A percentile compares a stretch with the other conserved stretches of the same genome.
These are phyloP conservation scores for Agriopis aurantiaria DNA, from an alignment of 2,888 invertebrate genomes.

Conservation along the genomic window DNA sequence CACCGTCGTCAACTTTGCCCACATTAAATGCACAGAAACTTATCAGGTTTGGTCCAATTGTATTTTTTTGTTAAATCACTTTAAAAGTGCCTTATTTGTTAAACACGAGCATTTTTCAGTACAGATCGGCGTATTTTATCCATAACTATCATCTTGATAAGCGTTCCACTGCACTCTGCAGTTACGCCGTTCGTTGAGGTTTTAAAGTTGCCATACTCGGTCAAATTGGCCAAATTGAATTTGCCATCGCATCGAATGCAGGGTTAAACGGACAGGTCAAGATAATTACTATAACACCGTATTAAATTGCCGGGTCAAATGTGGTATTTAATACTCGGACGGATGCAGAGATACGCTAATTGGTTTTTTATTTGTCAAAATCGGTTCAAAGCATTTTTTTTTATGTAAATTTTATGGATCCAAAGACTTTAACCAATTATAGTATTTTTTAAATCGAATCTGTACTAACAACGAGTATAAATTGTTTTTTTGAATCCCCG, in stretches of 20 bases:
- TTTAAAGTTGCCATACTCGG: conserved; percentile 18
- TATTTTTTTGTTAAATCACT: too few species aligned
- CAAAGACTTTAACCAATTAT: not conserved
- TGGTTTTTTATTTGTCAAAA: conserved; percentile 37
- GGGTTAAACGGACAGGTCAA: conserved; percentile 45
- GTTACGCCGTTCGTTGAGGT: conserved; percentile 5
- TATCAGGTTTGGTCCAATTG: too few species aligned
- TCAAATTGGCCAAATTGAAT: conserved; percentile 47
- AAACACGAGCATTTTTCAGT: not conserved
- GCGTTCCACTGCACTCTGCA: not conserved
- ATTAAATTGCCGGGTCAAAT: conserved; percentile 41
- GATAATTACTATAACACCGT: conserved; percentile 40
- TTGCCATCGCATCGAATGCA: conserved; percentile 41
- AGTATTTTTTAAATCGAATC: not conserved
- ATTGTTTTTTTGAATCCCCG: not conserved
- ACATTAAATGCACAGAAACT: too few species aligned
- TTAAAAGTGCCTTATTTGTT: too few species aligned
- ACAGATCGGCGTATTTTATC: not conserved
- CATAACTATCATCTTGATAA: not conserved
- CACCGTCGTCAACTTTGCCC: too few species aligned
- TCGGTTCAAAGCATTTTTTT: conserved; percentile 22
- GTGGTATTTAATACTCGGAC: conserved; percentile 33
- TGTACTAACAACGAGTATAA: too few species aligned
- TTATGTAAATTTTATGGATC: conserved; percentile 11
- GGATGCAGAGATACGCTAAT: conserved; percentile 35